These are phyloP conservation scores for Amiota communis DNA, from an alignment of 2,888 invertebrate genomes.

Conservation along the genomic window DNA sequence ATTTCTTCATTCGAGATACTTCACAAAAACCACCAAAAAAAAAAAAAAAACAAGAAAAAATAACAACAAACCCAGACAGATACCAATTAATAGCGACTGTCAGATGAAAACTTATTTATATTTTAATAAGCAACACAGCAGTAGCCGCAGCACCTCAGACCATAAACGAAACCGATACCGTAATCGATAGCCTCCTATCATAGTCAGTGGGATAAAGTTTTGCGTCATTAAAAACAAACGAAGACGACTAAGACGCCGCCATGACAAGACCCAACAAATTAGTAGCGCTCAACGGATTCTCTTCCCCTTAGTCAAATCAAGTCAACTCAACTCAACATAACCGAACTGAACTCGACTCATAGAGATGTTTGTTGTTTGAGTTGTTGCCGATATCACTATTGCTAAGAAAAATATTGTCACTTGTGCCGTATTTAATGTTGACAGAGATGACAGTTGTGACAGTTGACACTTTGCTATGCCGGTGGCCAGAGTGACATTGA, in stretches of 20 bases:
- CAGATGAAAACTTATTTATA: not conserved
- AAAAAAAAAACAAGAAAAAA: no score
- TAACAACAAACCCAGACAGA: not conserved
- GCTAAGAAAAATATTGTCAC: no score
- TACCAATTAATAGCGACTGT: constrained; percentile 2
- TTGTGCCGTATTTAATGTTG: not conserved
- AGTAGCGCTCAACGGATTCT: not conserved
- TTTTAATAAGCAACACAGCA: constrained; percentile 9
- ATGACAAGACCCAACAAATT: not conserved
- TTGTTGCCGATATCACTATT: no score
- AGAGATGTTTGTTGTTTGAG: no score
- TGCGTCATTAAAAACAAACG: constrained; percentile 23
- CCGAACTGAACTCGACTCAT: no score
- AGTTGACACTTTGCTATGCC: no score
- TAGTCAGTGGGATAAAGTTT: constrained; percentile 14
- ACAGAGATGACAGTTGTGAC: constrained; percentile 7
- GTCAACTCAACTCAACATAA: no score
- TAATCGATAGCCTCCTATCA: not conserved
- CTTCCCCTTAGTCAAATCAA: no score
- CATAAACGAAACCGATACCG: not conserved
- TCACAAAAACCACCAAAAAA: no score
- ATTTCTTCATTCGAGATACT: no score
- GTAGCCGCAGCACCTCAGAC: not conserved
- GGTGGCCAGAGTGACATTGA: no score
- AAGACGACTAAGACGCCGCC: not conserved